These are phyloP conservation scores for Barypeithes pellucidus DNA, from an alignment of 2,888 invertebrate species.

Conservation along the genomic window DNA sequence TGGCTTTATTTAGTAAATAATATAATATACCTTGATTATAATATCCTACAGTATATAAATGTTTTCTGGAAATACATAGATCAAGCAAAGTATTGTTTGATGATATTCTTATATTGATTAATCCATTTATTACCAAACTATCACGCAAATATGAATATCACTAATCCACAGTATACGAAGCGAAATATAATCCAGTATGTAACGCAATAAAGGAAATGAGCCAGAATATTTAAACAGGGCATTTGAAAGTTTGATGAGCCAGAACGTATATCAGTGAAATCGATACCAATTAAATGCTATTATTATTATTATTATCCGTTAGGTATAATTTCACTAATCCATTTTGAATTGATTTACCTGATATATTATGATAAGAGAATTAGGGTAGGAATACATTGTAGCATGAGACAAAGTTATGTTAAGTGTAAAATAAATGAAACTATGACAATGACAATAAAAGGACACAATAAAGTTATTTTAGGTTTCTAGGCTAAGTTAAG, in stretches of 20 bases:
- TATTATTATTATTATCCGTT: constrained; percentile 8
- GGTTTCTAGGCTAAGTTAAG: too few species aligned
- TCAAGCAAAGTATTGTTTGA: too few species aligned
- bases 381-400: not conserved
- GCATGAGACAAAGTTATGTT: too few species aligned
- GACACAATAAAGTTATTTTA: too few species aligned
- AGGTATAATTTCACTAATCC: not conserved
- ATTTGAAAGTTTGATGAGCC: constrained; percentile 19
- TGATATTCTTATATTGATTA: too few species aligned
- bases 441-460: too few species aligned
- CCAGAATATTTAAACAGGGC: constrained; percentile 13
- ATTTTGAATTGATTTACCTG: not conserved
- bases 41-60: too few species aligned
- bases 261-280: constrained; percentile 8
- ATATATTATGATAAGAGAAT: not conserved
- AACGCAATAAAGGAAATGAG: constrained; percentile 13
- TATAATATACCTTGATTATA: too few species aligned
- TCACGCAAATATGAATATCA: not conserved
- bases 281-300: constrained; percentile 17
- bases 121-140: not conserved
- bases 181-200: not conserved
- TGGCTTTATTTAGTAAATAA: too few species aligned
- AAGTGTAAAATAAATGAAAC: too few species aligned
- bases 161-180: not conserved
- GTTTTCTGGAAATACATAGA: too few species aligned